Evolutionary conservation across 2,797 vertebrate genomes (phyloP), one percentile per base, ranked within the genome.

Genomic region (Pangasius larnaudii): DNA sequence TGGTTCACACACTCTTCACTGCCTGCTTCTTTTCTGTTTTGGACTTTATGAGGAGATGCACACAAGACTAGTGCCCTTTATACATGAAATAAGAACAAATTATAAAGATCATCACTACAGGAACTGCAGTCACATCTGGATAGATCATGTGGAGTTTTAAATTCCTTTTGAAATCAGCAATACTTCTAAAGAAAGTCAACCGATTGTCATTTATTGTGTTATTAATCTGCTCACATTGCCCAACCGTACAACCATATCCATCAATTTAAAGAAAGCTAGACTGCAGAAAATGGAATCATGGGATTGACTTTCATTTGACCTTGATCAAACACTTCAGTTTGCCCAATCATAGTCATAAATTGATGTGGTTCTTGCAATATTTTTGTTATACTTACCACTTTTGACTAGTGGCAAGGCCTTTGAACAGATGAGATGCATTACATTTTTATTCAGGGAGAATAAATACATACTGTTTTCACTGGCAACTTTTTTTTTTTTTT

Each of bases 1-100:
- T 84, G 63, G 82, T 84, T 84, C 63, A 84, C 46, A 51, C 53
- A 18, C 33, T 61, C 56, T 39, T 13, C 19, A 59, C 78, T 16
- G 56, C 46, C 13, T 69, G 33, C 51, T n/a, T 42, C 56, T 18
- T 46, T 42, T 58, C 59, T 46, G 33, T 46, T 46, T 82, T 46
- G 13, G 24, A 3, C 24, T 18, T 82, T 42, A 46, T 27, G 16
- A 36, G 59, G 19, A 49, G 39, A 27, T 61, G 6, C 24, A 65
- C 39, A 30, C 39, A 65, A 9, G 9, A 59, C n/a, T 24, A 39
- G 53, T 36, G 36, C 14, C 46, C 8, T 65, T 63, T 16, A 18
- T 82, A 65, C 13, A 80, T 13, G 19, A 58, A 80, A 79, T 22
- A 63, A 46, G 36, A 63, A 61, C 10, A 27, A 36, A 81, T 22